Evolutionary conservation across 2,888 invertebrate species (phyloP).

Genomic region (Tiphia femorata): DNA sequence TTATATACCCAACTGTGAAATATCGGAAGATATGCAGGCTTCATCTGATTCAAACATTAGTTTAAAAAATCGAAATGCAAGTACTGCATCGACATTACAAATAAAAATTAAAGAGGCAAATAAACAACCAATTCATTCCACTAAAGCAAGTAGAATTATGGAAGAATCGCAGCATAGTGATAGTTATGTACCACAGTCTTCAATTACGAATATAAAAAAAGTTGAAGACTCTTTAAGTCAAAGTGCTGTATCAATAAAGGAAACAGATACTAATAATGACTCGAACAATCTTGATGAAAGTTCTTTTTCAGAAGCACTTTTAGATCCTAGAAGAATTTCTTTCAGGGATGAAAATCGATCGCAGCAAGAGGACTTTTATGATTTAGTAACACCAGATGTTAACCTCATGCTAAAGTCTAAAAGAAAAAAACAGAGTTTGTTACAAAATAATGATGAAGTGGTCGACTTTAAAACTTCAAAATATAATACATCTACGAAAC

Average conservation of each 20-base stretch:
- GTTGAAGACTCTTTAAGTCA: constrained; percentile 31
- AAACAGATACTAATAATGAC: constrained; percentile 38
- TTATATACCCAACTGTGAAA: constrained; percentile 44
- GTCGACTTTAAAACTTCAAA: constrained; percentile 28
- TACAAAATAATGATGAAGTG: constrained; percentile 28
- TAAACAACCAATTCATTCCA: too few relatives aligned
- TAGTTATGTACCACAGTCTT: constrained; percentile 21
- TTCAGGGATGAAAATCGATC: constrained; percentile 60
- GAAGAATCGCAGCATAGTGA: constrained; percentile 42
- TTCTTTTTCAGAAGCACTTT: constrained; percentile 46
- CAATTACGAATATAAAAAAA: constrained; percentile 24
- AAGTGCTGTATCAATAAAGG: constrained; percentile 20
- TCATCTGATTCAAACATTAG: constrained; percentile 44
- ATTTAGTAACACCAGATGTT: constrained; percentile 61
- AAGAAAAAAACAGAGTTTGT: constrained; percentile 49
- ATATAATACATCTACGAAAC: constrained; percentile 20
- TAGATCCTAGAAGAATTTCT: constrained; percentile 62
- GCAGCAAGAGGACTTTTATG: constrained; percentile 59
- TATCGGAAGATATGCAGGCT: constrained; percentile 52
- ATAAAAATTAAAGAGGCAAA: constrained; percentile 44
- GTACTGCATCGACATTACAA: constrained; percentile 27
- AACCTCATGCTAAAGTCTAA: constrained; percentile 57
- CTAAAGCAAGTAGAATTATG: constrained; percentile 24
- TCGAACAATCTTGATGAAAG: constrained; percentile 43
- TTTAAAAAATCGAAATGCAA: constrained; percentile 38